Base-by-base conservation (phyloP, 2,797 vertebrate species). In the Bradypodion pumilum region DNA sequence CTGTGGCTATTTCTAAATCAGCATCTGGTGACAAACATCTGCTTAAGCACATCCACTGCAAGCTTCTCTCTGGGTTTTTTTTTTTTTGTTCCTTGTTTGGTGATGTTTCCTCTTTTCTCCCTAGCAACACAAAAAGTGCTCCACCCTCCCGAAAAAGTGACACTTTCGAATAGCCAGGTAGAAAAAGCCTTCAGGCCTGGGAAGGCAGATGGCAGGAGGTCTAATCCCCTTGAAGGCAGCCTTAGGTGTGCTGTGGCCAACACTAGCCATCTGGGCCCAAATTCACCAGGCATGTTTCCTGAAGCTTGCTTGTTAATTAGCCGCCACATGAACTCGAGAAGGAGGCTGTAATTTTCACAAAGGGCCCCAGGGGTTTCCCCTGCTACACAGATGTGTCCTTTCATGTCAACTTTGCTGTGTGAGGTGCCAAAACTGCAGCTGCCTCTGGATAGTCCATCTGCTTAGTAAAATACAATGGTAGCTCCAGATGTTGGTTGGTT, bases 311-410 rank as follows among this genome's bases (percentile, higher is more conserved):
- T 68, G 69, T n/a, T 52, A 59, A 74, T 74, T 66, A 59, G 42
- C 70, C 62, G n/a, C 13, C 35, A 16, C 1, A 52, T 32, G 69
- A 65, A 74, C 19, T 46, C 52, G 3, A 59, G 37, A 0, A 1
- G 1, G 66, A 5, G 42, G 1, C 62, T 5, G 1, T 0, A 0
- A 29, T 78, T 74, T 63, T 27, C 37, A 5, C 0, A 0, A 27
- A 35, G 37, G 40, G 60, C 27, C 15, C 8, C 13, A 0, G 5
- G 5, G 1, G 40, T 52, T 16, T 65, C 9, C 16, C 15, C 63
- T 9, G 7, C 10, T 25, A 40, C n/a, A 21, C 1, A 1, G 7
- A 16, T 27, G 62, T 5, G 32, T 27, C 68, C 37, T 70, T 63
- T 72, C n/a, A 66, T 59, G 74, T 56, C 81, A 59, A 4, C 15